Evolutionary conservation across 2,888 invertebrate genomes (phyloP), one percentile per base, ranked within the genome.

Genomic region (Heliconius charithonia): DNA sequence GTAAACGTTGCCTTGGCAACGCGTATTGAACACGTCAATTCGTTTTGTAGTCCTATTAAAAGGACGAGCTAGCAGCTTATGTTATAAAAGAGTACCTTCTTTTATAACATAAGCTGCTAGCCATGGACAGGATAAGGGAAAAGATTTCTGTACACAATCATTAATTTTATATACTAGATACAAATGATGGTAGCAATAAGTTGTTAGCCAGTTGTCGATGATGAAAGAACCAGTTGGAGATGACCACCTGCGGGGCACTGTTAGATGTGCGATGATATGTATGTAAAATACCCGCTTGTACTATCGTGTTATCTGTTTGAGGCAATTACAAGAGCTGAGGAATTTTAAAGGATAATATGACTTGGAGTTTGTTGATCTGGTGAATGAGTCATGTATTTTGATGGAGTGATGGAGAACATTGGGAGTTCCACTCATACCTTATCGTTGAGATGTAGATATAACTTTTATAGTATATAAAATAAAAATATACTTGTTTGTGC

Each of bases 201-300:
- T 75, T 63, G 62, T 71, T 75, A 51, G 70, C 51, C 63, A n/a
- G 67, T 80, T 78, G 74, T n/a, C 29, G 76, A 74, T 76, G 69
- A 74, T 45, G 56, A 56, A 76, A 69, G 29, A 76, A 69, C 70
- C 59, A 75, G 76, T 66, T 66, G 69, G 65, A 70, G 67, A 79
- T 76, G 76, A 25, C 79, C 79, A 80, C 80, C 79, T 80, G 79
- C 78, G 59, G 76, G 63, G 76, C 37, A 19, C 29, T 70, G 76
- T 80, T 74, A 79, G 37, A 66, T 29, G 76, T 76, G 59, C n/a
- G 63, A 75, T 76, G 69, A 73, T 76, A 74, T 37, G 62, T 41
- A 32, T 41, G 65, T 32, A 59, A 45, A 79, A 74, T 79, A 67
- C 59, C 62, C 37, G 74, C 37, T 69, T 66, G 41, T 45, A 77